These are phyloP conservation scores for Carcinoscorpius rotundicauda DNA, from an alignment of 1,140 invertebrate species.

Conservation along the genomic window DNA sequence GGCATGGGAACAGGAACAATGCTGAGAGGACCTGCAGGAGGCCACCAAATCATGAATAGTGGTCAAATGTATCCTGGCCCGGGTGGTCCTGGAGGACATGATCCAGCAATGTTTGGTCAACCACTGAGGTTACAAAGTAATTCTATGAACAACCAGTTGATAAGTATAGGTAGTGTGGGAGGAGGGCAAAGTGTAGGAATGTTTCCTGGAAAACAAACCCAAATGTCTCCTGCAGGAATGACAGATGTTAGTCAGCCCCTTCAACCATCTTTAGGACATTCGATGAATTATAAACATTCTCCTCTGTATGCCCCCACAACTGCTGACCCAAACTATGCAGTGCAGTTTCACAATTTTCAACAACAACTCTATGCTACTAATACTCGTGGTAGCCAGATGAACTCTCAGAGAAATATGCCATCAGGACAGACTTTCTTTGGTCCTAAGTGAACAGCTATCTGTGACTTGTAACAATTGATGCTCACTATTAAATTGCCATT, in stretches of 20 bases:
- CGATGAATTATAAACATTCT: constrained; percentile 55
- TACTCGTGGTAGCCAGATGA: constrained; percentile 39
- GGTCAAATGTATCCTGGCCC: constrained; percentile 15
- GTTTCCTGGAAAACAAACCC: constrained; percentile 18
- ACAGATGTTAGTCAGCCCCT: constrained; percentile 50
- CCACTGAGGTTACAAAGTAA: neutral
- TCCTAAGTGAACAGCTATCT: no score
- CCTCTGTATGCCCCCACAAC: constrained; percentile 70
- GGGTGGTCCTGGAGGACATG: constrained; percentile 12
- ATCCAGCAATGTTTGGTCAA: constrained; percentile 18
- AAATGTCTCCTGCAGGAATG: constrained; percentile 24
- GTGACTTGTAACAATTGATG: no score
- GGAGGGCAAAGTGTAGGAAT: constrained; percentile 11
- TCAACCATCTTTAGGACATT: constrained; percentile 62
- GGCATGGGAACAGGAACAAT: constrained; percentile 30
- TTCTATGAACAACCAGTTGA: constrained; percentile 11
- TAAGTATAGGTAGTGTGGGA: constrained; percentile 15
- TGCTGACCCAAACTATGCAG: constrained; percentile 79
- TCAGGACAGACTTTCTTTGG: no score
- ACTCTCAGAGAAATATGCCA: no score
- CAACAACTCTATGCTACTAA: constrained; percentile 86
- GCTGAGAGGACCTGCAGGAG: constrained; percentile 16
- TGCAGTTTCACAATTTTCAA: constrained; percentile 90
- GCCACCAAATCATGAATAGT: neutral
- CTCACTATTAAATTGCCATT: no score